phyloP scores from a whole-genome alignment of 2,113 vertebrate genomes.

The Danionella cerebrum region DNA sequence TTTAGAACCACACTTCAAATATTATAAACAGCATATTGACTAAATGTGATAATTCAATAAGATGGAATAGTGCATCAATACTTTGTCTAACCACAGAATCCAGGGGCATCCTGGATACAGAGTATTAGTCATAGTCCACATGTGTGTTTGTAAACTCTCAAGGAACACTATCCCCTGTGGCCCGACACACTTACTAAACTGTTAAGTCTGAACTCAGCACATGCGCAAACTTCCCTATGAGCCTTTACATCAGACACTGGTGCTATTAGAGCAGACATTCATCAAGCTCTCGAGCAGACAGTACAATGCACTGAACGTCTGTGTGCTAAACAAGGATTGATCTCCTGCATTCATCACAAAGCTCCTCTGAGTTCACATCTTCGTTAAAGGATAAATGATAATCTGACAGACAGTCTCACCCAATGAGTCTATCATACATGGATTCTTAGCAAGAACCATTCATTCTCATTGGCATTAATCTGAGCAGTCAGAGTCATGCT shows the following conservation, averaged over 20 bases:
- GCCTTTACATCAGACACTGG: slow-evolving; percentile 11
- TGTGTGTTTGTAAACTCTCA: background rate
- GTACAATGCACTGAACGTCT: slow-evolving; percentile 2
- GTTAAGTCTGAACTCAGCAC: background rate
- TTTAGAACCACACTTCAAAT: too few species aligned
- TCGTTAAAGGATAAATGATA: slow-evolving; percentile 19
- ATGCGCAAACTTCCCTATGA: slow-evolving; percentile 11
- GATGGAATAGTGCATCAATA: too few species aligned
- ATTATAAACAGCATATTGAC: too few species aligned
- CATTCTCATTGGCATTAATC: background rate
- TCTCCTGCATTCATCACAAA: slow-evolving; percentile 19
- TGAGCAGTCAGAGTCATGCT: background rate
- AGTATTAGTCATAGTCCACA: too few species aligned
- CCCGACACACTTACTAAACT: background rate
- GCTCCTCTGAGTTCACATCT: background rate
- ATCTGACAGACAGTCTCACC: background rate
- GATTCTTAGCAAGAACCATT: background rate
- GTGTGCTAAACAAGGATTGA: slow-evolving; percentile 23
- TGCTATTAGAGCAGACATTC: background rate
- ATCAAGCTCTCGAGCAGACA: slow-evolving; percentile 1
- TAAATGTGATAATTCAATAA: too few species aligned
- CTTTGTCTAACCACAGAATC: too few species aligned
- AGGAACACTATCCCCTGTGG: too few species aligned
- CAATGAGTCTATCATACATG: background rate
- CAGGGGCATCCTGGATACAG: too few species aligned